Percentiles rank a stretch among this genome's conserved stretches.
phyloP scores from a whole-genome alignment of 2,888 invertebrate genomes.

The Spodoptera picta region DNA sequence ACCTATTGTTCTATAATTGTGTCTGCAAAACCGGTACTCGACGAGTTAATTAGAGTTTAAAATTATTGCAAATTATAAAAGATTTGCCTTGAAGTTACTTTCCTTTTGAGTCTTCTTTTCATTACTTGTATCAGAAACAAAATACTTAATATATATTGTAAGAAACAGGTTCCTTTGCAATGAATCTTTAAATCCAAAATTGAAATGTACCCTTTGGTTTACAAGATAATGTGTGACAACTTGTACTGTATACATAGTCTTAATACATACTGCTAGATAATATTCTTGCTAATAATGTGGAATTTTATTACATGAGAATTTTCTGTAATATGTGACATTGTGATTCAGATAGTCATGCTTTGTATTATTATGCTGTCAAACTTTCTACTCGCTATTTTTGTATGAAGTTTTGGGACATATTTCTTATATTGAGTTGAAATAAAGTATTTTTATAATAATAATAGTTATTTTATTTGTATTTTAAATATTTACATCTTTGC shows the following conservation, averaged over 20 bases:
- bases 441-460: conserved; percentile 26
- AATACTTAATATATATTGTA: too few relatives aligned
- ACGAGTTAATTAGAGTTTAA: too few relatives aligned
- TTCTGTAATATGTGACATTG: conserved; percentile 13
- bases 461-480: conserved; percentile 29
- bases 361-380: conserved; percentile 8
- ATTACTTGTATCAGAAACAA: too few relatives aligned
- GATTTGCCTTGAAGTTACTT: too few relatives aligned
- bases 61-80: too few relatives aligned
- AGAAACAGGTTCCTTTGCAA: too few relatives aligned
- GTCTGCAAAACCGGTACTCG: too few relatives aligned
- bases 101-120: too few relatives aligned
- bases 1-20: too few relatives aligned
- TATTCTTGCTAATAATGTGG: background rate
- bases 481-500: conserved; percentile 37
- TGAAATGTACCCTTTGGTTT: too few relatives aligned
- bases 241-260: conserved; percentile 7
- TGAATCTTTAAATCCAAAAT: too few relatives aligned
- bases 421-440: conserved; percentile 20
- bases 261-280: conserved; percentile 1
- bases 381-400: background rate
- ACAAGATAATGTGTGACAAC: conserved; percentile 13
- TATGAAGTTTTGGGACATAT: background rate
- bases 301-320: conserved; percentile 25
- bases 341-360: conserved; percentile 17